Evolutionary conservation across 2,888 invertebrate species (phyloP).

Genomic region (Globia sparganii): DNA sequence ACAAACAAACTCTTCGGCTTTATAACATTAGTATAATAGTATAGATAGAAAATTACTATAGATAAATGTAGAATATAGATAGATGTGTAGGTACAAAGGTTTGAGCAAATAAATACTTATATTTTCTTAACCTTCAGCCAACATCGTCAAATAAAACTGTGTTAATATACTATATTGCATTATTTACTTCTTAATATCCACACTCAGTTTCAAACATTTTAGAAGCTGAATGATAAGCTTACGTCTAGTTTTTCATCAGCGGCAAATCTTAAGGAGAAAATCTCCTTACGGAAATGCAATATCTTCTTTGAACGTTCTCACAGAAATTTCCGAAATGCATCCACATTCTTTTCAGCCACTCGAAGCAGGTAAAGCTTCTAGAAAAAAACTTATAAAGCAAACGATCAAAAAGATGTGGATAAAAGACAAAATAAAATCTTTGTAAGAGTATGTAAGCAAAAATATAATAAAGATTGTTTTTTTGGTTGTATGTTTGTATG

Average conservation of each 20-base stretch:
- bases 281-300: slow-evolving; percentile 48
- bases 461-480: too few relatives aligned
- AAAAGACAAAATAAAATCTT: slow-evolving; percentile 25
- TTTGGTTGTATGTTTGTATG: too few relatives aligned
- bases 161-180: background rate
- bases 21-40: background rate
- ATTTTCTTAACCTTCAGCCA: background rate
- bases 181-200: background rate
- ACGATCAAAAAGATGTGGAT: slow-evolving; percentile 23
- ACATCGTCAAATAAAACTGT: background rate
- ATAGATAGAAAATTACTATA: too few relatives aligned
- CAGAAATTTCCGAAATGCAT: slow-evolving; percentile 31
- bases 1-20: background rate
- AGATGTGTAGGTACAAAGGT: background rate
- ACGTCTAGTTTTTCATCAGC: slow-evolving; percentile 40
- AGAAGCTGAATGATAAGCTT: slow-evolving; percentile 5
- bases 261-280: slow-evolving; percentile 32
- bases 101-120: background rate
- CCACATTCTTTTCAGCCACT: slow-evolving; percentile 49
- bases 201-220: background rate
- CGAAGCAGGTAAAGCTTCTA: slow-evolving; percentile 42
- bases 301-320: slow-evolving; percentile 39
- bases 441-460: background rate
- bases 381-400: slow-evolving; percentile 32
- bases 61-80: background rate